These are phyloP conservation scores for Tridacna gigas DNA, from an alignment of 2,888 invertebrate genomes.

Conservation along the genomic window DNA sequence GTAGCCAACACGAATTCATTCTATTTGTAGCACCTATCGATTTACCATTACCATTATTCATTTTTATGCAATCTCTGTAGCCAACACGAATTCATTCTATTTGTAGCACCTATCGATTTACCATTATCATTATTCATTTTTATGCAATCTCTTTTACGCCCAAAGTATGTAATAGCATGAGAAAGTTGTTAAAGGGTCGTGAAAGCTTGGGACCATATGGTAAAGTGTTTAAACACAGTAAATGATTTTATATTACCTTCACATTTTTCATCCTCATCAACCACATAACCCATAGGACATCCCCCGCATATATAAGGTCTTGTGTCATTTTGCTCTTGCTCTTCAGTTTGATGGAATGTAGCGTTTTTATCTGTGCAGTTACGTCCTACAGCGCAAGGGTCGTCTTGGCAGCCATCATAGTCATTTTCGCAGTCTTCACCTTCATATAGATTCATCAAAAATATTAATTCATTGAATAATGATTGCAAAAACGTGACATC, in stretches of 20 bases:
- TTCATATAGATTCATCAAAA: neutral
- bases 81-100: no score
- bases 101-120: no score
- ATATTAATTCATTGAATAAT: neutral
- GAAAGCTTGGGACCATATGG: no score
- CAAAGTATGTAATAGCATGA: no score
- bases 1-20: no score
- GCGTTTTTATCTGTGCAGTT: conserved; percentile 17
- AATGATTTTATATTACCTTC: neutral
- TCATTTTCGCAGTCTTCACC: conserved; percentile 6
- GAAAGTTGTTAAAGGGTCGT: no score
- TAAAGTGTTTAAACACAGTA: neutral
- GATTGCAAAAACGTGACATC: no score
- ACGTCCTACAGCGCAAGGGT: conserved; percentile 11
- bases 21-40: no score
- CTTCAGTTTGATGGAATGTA: conserved; percentile 7
- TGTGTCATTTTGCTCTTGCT: neutral
- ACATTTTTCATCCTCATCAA: conserved; percentile 14
- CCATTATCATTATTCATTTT: no score
- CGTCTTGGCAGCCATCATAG: conserved; percentile 3
- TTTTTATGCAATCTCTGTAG: no score
- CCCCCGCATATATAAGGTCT: neutral
- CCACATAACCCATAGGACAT: neutral
- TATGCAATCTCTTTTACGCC: no score
- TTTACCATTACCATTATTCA: no score